phyloP scores from a whole-genome alignment of 2,797 vertebrate genomes.

The Psittacula echo region DNA sequence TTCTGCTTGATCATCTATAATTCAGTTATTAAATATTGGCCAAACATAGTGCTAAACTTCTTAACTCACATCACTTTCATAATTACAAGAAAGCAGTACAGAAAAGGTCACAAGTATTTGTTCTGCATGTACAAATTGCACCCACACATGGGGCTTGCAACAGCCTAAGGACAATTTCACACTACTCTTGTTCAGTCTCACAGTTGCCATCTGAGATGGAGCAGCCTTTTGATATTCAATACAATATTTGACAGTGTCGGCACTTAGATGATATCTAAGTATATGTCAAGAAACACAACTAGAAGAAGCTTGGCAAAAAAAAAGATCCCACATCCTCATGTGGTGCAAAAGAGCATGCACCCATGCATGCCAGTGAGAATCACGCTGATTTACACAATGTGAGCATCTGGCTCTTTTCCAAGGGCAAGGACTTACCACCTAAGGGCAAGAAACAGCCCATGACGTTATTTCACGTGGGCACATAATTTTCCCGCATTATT shows the following conservation, averaged over 20 bases:
- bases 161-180: constrained; percentile 54
- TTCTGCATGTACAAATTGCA: constrained; percentile 32
- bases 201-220: constrained; percentile 32
- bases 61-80: constrained; percentile 32
- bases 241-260: constrained; percentile 22
- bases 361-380: not conserved
- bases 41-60: constrained; percentile 15
- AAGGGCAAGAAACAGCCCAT: constrained; percentile 5
- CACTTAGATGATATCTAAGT: not conserved
- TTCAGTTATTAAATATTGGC: not conserved
- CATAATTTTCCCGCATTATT: not conserved
- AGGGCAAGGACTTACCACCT: not conserved
- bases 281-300: constrained; percentile 8
- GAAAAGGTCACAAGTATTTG: constrained; percentile 56
- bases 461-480: not conserved
- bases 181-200: constrained; percentile 27
- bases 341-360: not conserved
- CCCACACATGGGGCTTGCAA: constrained; percentile 14
- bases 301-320: not conserved
- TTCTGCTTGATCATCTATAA: not conserved
- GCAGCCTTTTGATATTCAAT: constrained; percentile 59
- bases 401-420: constrained; percentile 35
- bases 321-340: not conserved
- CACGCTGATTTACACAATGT: not conserved
- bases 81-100: constrained; percentile 36